Percentiles rank a stretch among this genome's conserved stretches.
Evolutionary conservation across 2,113 vertebrate genomes (phyloP).

Genomic region (Seriola aureovittata): DNA sequence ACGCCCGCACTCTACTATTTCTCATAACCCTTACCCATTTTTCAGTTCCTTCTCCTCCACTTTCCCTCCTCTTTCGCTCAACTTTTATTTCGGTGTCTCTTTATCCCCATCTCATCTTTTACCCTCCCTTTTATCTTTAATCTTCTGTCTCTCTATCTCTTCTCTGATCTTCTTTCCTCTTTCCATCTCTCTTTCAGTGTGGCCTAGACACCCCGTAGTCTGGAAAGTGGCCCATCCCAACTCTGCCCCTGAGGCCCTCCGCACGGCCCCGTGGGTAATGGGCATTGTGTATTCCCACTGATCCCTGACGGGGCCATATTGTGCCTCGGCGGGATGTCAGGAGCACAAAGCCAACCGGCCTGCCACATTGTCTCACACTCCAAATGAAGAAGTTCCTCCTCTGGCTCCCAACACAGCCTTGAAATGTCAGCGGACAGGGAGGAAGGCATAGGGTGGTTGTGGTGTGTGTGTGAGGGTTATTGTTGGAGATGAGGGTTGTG

Average conservation of each 20-base stretch:
- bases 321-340: slow-evolving; percentile 86
- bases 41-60: slow-evolving; percentile 2
- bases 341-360: slow-evolving; percentile 83
- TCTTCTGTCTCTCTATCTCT: slow-evolving; percentile 62
- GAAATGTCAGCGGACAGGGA: slow-evolving; percentile 75
- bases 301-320: slow-evolving; percentile 88
- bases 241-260: slow-evolving; percentile 77
- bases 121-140: slow-evolving; percentile 68
- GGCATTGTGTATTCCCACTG: slow-evolving; percentile 86
- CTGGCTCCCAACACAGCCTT: slow-evolving; percentile 79
- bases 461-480: slow-evolving; percentile 54
- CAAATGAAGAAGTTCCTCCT: slow-evolving; percentile 86
- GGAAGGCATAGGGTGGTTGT: slow-evolving; percentile 40
- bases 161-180: slow-evolving; percentile 70
- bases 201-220: slow-evolving; percentile 81
- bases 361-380: slow-evolving; percentile 86
- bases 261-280: slow-evolving; percentile 81
- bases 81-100: slow-evolving; percentile 10
- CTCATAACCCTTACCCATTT: slow-evolving; percentile 66
- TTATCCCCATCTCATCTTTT: slow-evolving; percentile 35
- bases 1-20: slow-evolving; percentile 38
- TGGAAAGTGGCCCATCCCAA: slow-evolving; percentile 79
- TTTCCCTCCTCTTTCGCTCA: slow-evolving; percentile 21
- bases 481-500: slow-evolving; percentile 70
- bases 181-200: slow-evolving; percentile 71